Conservation (phyloP, 2,888 invertebrate genomes). For the Coleophora flavipennella region DNA sequence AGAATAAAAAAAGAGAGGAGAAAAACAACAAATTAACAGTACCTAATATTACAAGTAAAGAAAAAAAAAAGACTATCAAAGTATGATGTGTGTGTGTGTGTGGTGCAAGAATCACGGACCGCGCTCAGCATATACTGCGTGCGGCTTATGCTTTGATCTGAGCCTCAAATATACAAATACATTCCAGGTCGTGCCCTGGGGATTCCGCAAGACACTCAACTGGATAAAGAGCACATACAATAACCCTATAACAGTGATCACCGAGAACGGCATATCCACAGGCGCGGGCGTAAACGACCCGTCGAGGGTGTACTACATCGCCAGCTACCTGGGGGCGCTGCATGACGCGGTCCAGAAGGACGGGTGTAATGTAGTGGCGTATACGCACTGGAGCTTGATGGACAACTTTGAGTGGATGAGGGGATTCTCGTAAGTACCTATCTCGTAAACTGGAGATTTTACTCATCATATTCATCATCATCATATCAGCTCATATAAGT, state of each 20-base stretch:
- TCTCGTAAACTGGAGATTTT: not conserved
- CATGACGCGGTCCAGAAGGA: slow-evolving; percentile 65
- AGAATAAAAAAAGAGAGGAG: too few species aligned
- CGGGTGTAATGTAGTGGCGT: slow-evolving; percentile 75
- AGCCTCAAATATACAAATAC: not conserved
- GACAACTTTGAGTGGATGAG: slow-evolving; percentile 87
- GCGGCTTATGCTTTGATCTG: too few species aligned
- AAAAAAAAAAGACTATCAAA: too few species aligned
- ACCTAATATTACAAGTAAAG: too few species aligned
- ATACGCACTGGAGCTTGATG: slow-evolving; percentile 84
- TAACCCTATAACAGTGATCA: slow-evolving; percentile 71
- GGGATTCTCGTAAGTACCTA: slow-evolving; percentile 75
- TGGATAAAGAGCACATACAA: slow-evolving; percentile 74
- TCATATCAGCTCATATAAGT: not conserved
- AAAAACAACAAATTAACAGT: too few species aligned
- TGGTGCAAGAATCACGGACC: too few species aligned
- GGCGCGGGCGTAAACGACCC: slow-evolving; percentile 52
- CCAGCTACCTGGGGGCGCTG: slow-evolving; percentile 57
- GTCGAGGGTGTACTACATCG: slow-evolving; percentile 66
- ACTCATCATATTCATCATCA: not conserved
- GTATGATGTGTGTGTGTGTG: too few species aligned
- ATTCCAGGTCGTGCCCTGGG: slow-evolving; percentile 76
- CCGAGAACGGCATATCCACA: slow-evolving; percentile 75
- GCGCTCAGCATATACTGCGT: too few species aligned
- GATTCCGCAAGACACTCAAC: slow-evolving; percentile 75